Conservation (phyloP, 2,888 invertebrate species). For the Paralinhomoeus sp. region DNA sequence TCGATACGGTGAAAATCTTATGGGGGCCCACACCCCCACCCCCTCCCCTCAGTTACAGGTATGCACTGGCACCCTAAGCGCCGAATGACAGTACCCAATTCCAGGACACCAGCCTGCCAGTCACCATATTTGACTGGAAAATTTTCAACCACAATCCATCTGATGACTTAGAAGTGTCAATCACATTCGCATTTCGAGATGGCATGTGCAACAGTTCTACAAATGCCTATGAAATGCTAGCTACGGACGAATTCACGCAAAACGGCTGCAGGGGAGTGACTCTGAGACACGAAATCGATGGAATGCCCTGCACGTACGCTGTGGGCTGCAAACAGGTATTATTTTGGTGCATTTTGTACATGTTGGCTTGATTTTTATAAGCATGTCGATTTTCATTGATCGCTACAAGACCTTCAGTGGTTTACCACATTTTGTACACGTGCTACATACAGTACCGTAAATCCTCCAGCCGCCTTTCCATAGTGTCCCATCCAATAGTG, state of each 20-base stretch:
- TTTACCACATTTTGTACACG: no score
- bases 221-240: no score
- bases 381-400: no score
- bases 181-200: conserved; percentile 72
- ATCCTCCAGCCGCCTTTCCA: no score
- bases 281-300: conserved; percentile 30
- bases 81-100: background rate
- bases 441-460: no score
- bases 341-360: no score
- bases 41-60: no score
- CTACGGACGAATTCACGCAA: conserved; percentile 1
- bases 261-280: conserved; percentile 22
- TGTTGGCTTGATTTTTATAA: no score
- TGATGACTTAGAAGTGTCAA: conserved; percentile 49
- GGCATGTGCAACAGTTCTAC: conserved; percentile 40
- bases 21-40: no score
- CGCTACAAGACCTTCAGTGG: no score
- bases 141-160: conserved; percentile 48
- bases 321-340: conserved; percentile 20
- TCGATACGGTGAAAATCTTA: no score
- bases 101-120: conserved; percentile 63
- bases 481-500: no score
- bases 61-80: background rate
- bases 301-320: conserved; percentile 33
- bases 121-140: conserved; percentile 63